These are phyloP conservation scores for Cephonodes hylas DNA, from an alignment of 2,888 invertebrate species.

Conservation along the genomic window DNA sequence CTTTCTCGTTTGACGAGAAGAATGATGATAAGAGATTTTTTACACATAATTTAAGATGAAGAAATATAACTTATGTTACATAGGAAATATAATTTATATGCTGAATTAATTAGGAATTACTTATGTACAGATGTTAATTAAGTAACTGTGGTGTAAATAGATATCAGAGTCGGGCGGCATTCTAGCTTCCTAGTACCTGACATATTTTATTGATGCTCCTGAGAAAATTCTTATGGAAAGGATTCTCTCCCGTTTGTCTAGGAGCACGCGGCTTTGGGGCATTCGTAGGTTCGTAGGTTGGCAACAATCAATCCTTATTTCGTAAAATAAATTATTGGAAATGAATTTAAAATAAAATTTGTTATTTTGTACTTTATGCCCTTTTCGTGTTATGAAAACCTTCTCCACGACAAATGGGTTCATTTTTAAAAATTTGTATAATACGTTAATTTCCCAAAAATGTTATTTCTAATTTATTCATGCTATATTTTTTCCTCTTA, in stretches of 20 bases:
- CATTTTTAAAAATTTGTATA: no score
- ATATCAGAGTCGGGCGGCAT: conserved; percentile 70
- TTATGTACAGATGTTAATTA: background rate
- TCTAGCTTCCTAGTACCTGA: conserved; percentile 80
- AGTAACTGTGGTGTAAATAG: conserved; percentile 20
- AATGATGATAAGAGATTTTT: no score
- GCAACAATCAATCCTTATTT: conserved; percentile 55
- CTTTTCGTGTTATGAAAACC: no score
- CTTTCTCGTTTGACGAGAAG: no score
- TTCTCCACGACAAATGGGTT: no score
- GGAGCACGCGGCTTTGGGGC: conserved; percentile 54
- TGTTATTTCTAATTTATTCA: no score
- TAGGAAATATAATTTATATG: background rate
- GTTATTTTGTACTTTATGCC: no score
- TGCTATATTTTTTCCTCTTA: no score
- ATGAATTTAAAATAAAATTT: no score
- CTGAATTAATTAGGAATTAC: background rate
- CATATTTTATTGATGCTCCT: conserved; percentile 60
- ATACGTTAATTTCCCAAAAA: no score
- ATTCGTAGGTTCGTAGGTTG: conserved; percentile 56
- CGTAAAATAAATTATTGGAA: no score
- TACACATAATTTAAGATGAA: no score
- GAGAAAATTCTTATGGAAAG: conserved; percentile 42
- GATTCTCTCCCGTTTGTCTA: conserved; percentile 44
- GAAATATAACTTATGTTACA: background rate